These are phyloP conservation scores for Nothocercus nigrocapillus DNA, from an alignment of 2,113 vertebrate species.

Conservation along the genomic window DNA sequence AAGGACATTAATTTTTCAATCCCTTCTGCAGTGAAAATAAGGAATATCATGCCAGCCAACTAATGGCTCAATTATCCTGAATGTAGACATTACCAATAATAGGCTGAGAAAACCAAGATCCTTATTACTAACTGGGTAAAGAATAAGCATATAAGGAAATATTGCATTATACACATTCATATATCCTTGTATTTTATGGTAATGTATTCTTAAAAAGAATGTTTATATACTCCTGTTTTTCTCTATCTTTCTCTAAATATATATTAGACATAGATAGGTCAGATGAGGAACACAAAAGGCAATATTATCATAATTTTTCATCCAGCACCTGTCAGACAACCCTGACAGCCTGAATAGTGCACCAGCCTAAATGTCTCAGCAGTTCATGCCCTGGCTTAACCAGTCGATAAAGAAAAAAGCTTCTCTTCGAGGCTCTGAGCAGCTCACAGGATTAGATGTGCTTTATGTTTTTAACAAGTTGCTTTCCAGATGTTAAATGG, in stretches of 20 bases:
- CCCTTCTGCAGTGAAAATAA: not conserved
- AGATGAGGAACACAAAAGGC: not conserved
- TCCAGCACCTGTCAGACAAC: not conserved
- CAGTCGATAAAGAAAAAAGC: slow-evolving; percentile 35
- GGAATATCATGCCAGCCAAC: not conserved
- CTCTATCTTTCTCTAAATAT: not conserved
- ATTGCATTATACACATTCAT: not conserved
- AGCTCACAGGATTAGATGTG: slow-evolving; percentile 53
- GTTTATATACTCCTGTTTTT: not conserved
- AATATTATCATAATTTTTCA: not conserved
- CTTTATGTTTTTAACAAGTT: slow-evolving; percentile 70
- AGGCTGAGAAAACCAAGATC: not conserved
- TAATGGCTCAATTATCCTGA: not conserved
- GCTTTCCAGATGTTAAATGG: slow-evolving; percentile 60
- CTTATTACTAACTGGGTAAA: not conserved
- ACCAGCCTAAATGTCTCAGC: not conserved
- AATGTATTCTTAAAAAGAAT: not conserved
- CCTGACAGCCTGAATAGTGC: not conserved
- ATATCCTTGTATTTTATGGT: not conserved
- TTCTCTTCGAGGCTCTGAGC: slow-evolving; percentile 21
- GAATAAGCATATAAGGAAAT: not conserved
- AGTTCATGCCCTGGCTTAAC: slow-evolving; percentile 17
- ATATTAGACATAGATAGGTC: not conserved
- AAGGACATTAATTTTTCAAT: not conserved
- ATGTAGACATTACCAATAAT: not conserved